Evolutionary conservation across 2,888 invertebrate species (phyloP).

Genomic region (Schizotus pectinicornis): DNA sequence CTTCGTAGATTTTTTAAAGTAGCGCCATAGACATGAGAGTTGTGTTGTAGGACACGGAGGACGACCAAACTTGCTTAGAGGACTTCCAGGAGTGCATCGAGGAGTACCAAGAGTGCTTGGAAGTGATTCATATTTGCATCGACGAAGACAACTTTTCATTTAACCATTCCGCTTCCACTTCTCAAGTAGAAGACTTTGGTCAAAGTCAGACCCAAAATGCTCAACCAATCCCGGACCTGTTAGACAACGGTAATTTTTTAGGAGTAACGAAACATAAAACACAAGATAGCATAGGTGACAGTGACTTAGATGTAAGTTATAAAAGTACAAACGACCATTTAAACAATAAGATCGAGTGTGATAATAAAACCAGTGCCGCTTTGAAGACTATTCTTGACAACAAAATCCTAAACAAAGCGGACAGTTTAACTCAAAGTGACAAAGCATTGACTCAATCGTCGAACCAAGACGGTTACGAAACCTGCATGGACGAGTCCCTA

Average conservation of each 20-base stretch:
- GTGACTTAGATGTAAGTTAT: slow-evolving; percentile 50
- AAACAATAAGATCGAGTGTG: slow-evolving; percentile 33
- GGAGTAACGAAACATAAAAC: slow-evolving; percentile 16
- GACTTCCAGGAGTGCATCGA: slow-evolving; percentile 71
- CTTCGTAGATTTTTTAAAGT: neutral
- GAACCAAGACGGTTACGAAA: slow-evolving; percentile 64
- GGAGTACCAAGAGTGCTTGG: slow-evolving; percentile 68
- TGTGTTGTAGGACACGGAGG: slow-evolving; percentile 61
- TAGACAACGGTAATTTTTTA: slow-evolving; percentile 29
- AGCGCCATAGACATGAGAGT: neutral
- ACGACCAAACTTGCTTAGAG: slow-evolving; percentile 69
- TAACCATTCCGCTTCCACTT: slow-evolving; percentile 50
- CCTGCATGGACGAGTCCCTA: slow-evolving; percentile 67
- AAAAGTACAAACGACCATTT: slow-evolving; percentile 48
- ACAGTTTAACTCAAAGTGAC: slow-evolving; percentile 45
- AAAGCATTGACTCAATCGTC: slow-evolving; percentile 38
- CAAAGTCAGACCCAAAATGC: slow-evolving; percentile 29
- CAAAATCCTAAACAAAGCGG: slow-evolving; percentile 32
- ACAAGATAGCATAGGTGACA: slow-evolving; percentile 41
- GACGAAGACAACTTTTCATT: slow-evolving; percentile 65
- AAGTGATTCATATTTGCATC: slow-evolving; percentile 68
- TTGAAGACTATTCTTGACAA: slow-evolving; percentile 27
- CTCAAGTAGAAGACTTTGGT: slow-evolving; percentile 49
- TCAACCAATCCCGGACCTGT: slow-evolving; percentile 21
- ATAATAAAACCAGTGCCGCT: slow-evolving; percentile 24